These are phyloP conservation scores for Tetramorium parvispinum DNA, from an alignment of 1,140 invertebrate genomes.

Conservation along the genomic window DNA sequence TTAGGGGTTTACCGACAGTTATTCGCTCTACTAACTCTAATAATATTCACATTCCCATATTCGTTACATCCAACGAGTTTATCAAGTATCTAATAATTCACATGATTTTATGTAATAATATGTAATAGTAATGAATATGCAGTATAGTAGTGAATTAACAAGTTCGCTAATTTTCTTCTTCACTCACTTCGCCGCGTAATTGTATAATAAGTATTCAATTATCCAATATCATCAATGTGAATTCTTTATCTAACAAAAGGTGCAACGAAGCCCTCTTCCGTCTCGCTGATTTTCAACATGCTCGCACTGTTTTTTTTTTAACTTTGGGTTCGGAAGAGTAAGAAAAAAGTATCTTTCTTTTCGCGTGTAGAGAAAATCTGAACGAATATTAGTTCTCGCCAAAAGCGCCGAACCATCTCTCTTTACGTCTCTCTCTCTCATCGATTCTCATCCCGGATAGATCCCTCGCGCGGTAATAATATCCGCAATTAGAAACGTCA, in stretches of 20 bases:
- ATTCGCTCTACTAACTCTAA: constrained; percentile 58
- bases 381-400: background rate
- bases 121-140: constrained; percentile 61
- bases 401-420: background rate
- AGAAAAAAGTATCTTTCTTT: background rate
- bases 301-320: background rate
- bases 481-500: constrained; percentile 60
- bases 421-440: background rate
- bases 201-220: constrained; percentile 24
- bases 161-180: constrained; percentile 48
- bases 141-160: constrained; percentile 48
- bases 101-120: constrained; percentile 59
- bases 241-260: background rate
- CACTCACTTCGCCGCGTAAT: constrained; percentile 38
- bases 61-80: constrained; percentile 54
- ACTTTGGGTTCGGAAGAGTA: background rate
- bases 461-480: constrained; percentile 47
- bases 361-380: background rate
- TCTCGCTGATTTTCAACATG: background rate
- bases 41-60: constrained; percentile 52
- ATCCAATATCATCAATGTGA: background rate
- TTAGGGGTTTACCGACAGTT: constrained; percentile 48
- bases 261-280: no score
- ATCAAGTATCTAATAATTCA: constrained; percentile 63
- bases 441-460: background rate